These are phyloP conservation scores for Numenius arquata DNA, from an alignment of 2,113 vertebrate genomes.

Conservation along the genomic window DNA sequence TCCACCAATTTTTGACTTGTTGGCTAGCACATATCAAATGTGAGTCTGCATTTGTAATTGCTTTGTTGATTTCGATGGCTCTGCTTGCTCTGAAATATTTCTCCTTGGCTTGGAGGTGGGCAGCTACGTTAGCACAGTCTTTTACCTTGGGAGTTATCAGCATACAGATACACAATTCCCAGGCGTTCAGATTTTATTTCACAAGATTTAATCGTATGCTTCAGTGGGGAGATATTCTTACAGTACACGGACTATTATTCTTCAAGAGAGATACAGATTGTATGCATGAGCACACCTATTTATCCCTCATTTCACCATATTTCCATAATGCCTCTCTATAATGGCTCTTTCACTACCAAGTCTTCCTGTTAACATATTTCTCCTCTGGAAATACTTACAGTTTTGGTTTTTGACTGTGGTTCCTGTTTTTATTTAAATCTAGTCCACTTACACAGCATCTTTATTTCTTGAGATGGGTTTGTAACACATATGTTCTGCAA, in stretches of 20 bases:
- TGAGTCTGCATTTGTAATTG: background rate
- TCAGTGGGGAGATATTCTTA: background rate
- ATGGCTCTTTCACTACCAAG: background rate
- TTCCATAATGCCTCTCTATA: background rate
- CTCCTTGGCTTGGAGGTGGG: background rate
- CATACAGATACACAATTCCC: background rate
- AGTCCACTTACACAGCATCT: background rate
- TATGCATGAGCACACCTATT: background rate
- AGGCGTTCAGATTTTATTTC: background rate
- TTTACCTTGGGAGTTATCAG: background rate
- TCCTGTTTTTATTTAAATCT: background rate
- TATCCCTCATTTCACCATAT: background rate
- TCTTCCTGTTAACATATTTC: background rate
- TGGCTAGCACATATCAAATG: rapidly evolving
- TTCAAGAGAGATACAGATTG: background rate
- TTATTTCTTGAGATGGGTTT: background rate
- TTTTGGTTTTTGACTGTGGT: background rate
- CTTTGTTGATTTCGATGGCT: background rate
- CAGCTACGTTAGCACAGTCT: background rate
- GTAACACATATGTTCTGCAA: background rate
- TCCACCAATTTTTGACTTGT: background rate
- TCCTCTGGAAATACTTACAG: background rate
- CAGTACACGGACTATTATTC: background rate
- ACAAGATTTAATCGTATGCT: background rate
- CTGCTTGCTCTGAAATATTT: background rate